These are phyloP conservation scores for Varanus salvator DNA, from an alignment of 2,113 vertebrate genomes.

Conservation along the genomic window DNA sequence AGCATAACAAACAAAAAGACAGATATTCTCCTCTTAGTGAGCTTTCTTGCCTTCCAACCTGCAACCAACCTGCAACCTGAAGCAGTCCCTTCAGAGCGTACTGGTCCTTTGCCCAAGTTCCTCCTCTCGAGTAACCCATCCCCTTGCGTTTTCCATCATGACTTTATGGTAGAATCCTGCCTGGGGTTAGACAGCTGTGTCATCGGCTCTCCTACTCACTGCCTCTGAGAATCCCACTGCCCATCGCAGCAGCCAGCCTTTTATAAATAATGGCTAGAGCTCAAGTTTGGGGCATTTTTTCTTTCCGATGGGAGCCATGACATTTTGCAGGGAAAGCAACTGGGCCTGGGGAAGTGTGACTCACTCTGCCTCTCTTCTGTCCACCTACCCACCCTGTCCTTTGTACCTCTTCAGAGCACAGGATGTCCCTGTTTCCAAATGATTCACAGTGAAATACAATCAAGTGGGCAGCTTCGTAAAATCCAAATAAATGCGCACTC, in stretches of 20 bases:
- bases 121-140: no score
- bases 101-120: no score
- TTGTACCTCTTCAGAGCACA: background rate
- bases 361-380: background rate
- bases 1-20: no score
- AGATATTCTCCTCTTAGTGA: no score
- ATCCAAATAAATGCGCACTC: background rate
- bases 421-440: background rate
- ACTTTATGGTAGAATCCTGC: background rate
- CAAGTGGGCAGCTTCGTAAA: background rate
- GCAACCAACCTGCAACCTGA: no score
- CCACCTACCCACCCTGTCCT: background rate
- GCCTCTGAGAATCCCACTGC: background rate
- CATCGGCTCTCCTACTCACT: background rate
- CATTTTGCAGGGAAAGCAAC: background rate
- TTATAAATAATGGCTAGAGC: background rate
- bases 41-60: no score
- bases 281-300: no score
- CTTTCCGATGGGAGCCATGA: background rate
- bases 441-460: background rate
- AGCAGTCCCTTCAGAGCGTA: no score
- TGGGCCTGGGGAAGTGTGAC: background rate
- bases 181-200: background rate
- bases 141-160: no score
- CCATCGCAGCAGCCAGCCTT: background rate